These are phyloP conservation scores for Amphiprion ocellaris DNA, from an alignment of 2,113 vertebrate species.

Conservation along the genomic window DNA sequence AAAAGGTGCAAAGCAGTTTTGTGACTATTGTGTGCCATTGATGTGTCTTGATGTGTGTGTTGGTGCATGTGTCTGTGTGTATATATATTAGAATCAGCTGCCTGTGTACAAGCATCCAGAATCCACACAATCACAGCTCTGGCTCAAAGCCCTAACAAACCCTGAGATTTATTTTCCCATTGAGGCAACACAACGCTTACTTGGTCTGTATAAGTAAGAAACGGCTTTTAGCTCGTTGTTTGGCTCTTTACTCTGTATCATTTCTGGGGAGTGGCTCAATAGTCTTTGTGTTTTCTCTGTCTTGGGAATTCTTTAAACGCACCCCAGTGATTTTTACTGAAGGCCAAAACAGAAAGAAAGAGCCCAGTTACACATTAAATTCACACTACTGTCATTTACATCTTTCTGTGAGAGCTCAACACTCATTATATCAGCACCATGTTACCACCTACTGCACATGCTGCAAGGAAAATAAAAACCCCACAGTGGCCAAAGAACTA, in stretches of 20 bases:
- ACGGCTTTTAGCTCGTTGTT: conserved; percentile 8
- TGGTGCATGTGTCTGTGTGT: neutral
- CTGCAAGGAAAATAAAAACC: conserved; percentile 13
- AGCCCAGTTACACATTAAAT: conserved; percentile 24
- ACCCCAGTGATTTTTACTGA: conserved; percentile 19
- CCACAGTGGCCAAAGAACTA: conserved; percentile 26
- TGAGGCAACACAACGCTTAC: neutral
- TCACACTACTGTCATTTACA: conserved; percentile 17
- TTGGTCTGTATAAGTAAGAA: too few relatives aligned
- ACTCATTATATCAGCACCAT: conserved; percentile 42
- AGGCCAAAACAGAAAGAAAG: conserved; percentile 10
- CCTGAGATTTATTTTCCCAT: conserved; percentile 5
- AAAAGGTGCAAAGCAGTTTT: too few relatives aligned
- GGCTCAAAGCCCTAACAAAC: conserved; percentile 9
- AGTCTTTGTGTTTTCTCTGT: conserved; percentile 10
- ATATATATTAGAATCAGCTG: neutral
- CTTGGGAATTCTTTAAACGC: conserved; percentile 21
- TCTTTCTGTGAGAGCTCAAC: conserved; percentile 13
- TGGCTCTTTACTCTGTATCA: conserved; percentile 7
- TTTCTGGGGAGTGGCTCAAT: conserved; percentile 1
- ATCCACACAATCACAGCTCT: conserved; percentile 5
- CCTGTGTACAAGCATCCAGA: neutral
- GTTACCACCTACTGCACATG: conserved; percentile 15
- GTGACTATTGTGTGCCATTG: too few relatives aligned
- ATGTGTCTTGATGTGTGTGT: neutral